phyloP scores from a whole-genome alignment of 2,797 vertebrate genomes.

The Simalia tracyae region DNA sequence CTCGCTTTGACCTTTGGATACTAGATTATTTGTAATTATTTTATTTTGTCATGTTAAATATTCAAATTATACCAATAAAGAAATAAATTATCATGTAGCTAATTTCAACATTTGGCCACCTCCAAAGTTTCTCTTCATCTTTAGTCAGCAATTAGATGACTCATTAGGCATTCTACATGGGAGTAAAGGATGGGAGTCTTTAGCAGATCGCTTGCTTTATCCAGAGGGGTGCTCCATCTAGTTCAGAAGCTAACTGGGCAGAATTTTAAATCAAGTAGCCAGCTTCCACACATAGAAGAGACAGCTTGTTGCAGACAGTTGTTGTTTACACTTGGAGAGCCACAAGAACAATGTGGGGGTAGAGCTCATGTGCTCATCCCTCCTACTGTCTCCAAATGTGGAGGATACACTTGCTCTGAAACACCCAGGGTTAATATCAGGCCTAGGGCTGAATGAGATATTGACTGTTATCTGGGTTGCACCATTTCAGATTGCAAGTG shows the following conservation, averaged over 20 bases:
- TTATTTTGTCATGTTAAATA: neutral
- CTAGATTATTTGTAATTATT: neutral
- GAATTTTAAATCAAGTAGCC: neutral
- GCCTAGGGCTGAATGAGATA: neutral
- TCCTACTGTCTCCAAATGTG: neutral
- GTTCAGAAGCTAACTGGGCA: neutral
- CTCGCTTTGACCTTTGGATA: neutral
- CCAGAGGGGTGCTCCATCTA: neutral
- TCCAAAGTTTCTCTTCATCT: neutral
- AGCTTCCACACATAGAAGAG: neutral
- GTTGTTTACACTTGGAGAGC: neutral
- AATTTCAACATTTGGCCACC: neutral
- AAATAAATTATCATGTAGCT: neutral
- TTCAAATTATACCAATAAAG: neutral
- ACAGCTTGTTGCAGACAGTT: neutral
- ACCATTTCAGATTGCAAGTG: neutral
- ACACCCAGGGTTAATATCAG: neutral
- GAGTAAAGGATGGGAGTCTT: neutral
- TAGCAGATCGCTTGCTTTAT: neutral
- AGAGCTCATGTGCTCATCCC: neutral
- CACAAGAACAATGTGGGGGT: neutral
- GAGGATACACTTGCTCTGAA: neutral
- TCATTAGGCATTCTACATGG: neutral
- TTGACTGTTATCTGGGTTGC: neutral
- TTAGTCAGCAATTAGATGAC: neutral